A percentile compares a stretch with the other conserved stretches of the same genome.
Conservation (phyloP, 2,113 vertebrate species). For the Clarias gariepinus region DNA sequence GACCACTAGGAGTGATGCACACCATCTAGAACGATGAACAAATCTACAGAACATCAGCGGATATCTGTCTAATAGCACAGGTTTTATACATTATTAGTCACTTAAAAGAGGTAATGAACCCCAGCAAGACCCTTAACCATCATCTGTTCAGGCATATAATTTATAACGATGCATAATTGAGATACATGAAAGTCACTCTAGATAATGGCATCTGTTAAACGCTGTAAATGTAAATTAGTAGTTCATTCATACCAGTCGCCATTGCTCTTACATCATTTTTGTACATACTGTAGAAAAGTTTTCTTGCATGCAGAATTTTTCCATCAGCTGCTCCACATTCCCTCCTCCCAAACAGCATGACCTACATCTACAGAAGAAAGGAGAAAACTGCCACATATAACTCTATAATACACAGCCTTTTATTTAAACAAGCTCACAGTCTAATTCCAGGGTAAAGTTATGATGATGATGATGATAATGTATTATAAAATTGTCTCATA, state of each 20-base stretch:
- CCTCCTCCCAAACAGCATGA: slow-evolving; percentile 24
- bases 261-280: background rate
- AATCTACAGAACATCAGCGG: background rate
- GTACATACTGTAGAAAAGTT: background rate
- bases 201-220: too few relatives aligned
- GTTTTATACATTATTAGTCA: background rate
- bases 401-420: background rate
- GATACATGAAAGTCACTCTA: too few relatives aligned
- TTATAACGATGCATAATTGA: too few relatives aligned
- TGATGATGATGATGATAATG: background rate
- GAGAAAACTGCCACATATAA: slow-evolving; percentile 15
- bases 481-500: background rate
- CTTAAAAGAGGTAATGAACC: background rate
- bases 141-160: too few relatives aligned
- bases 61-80: background rate
- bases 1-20: background rate
- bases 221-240: background rate
- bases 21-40: background rate
- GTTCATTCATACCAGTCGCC: background rate
- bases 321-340: slow-evolving; percentile 41
- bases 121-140: too few relatives aligned
- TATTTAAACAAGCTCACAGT: background rate
- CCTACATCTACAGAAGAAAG: slow-evolving; percentile 20
- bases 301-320: background rate
- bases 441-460: background rate